Evolutionary conservation across 2,888 invertebrate genomes (phyloP).

Genomic region (Meteorus cinctellus): DNA sequence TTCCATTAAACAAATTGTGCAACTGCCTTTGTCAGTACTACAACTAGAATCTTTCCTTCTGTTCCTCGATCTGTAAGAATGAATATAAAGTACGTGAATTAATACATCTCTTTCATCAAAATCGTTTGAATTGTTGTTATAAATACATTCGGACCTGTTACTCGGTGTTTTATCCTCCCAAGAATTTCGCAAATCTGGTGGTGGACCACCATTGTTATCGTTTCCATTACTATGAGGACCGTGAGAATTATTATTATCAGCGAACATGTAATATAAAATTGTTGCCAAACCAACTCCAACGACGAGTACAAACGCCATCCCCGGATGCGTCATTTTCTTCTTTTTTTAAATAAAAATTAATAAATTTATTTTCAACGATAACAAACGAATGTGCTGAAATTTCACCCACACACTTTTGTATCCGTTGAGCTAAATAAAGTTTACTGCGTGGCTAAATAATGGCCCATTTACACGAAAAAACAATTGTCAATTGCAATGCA

Average conservation of each 20-base stretch:
- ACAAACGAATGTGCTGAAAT: background rate
- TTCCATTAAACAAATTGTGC: conserved; percentile 53
- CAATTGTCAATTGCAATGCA: background rate
- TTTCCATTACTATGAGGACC: background rate
- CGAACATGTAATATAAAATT: conserved; percentile 58
- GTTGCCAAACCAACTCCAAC: conserved; percentile 58
- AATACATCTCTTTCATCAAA: conserved; percentile 26
- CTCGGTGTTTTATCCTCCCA: background rate
- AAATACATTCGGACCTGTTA: background rate
- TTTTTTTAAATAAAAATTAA: no score
- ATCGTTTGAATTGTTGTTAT: background rate
- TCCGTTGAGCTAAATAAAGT: background rate
- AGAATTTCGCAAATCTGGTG: background rate
- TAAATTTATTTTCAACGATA: background rate
- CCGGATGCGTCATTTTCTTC: conserved; percentile 56
- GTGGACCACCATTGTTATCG: conserved; percentile 22
- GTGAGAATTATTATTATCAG: conserved; percentile 41
- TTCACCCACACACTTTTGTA: background rate
- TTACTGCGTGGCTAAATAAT: background rate
- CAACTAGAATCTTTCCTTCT: conserved; percentile 48
- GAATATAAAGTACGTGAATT: background rate
- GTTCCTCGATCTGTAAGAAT: conserved; percentile 45
- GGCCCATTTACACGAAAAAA: background rate
- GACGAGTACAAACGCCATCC: conserved; percentile 55
- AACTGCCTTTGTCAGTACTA: conserved; percentile 43